These are phyloP conservation scores for Anguilla pacifica DNA, from an alignment of 2,797 vertebrate species.

Conservation along the genomic window DNA sequence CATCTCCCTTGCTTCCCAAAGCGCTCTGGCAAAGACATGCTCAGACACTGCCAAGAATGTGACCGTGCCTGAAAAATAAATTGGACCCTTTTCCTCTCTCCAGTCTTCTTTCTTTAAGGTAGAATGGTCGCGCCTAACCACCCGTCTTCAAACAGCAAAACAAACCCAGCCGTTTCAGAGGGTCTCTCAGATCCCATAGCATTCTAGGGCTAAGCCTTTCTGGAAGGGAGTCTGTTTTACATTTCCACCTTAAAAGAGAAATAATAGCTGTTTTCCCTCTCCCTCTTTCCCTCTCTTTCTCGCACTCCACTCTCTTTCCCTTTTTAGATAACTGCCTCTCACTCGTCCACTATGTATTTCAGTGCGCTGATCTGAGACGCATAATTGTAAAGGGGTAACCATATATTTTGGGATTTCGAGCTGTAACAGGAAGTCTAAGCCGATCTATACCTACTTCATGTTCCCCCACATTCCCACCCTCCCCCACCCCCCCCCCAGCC, in stretches of 20 bases:
- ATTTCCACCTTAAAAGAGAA: slow-evolving; percentile 2
- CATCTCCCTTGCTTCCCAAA: slow-evolving; percentile 55
- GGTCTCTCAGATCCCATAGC: background rate
- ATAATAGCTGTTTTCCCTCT: background rate
- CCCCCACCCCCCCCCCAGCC: background rate
- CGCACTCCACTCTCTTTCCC: background rate
- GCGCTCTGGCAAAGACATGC: slow-evolving; percentile 59
- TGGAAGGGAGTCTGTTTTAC: background rate
- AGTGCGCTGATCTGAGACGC: background rate
- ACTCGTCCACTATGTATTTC: background rate
- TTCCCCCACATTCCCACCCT: background rate
- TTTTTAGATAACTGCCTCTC: background rate
- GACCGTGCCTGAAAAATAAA: slow-evolving; percentile 52
- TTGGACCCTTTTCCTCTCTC: slow-evolving; percentile 42
- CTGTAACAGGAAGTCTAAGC: slow-evolving; percentile 4
- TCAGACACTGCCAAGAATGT: slow-evolving; percentile 70
- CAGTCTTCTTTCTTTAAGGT: slow-evolving; percentile 7
- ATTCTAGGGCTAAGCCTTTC: background rate
- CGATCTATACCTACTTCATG: background rate
- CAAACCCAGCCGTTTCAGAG: background rate
- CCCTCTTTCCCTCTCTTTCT: background rate
- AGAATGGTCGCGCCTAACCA: background rate
- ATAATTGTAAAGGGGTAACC: background rate
- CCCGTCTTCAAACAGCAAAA: background rate
- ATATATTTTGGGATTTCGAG: slow-evolving; percentile 1